Conservation (phyloP, 2,888 invertebrate species). For the Thereva nobilitata region DNA sequence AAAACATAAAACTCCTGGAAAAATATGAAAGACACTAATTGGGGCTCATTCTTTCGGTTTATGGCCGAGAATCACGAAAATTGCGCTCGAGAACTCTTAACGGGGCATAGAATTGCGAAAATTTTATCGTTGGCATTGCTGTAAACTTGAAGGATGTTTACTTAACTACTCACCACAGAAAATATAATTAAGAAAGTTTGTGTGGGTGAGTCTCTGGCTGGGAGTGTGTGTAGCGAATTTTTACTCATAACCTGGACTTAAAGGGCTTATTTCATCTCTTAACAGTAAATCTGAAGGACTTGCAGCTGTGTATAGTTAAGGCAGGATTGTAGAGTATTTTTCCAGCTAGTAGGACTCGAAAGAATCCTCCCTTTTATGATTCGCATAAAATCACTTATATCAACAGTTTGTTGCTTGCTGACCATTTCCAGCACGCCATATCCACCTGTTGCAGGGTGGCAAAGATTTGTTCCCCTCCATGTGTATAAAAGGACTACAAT, state of each 20-base stretch:
- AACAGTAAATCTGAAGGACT: not conserved
- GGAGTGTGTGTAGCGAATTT: too few relatives aligned
- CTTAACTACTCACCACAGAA: too few relatives aligned
- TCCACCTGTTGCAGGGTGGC: slow-evolving; percentile 24
- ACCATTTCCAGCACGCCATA: slow-evolving; percentile 32
- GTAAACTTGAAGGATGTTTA: not conserved
- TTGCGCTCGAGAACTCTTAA: not conserved
- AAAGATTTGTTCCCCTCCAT: not conserved
- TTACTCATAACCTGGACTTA: too few relatives aligned
- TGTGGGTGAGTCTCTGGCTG: too few relatives aligned
- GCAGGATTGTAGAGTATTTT: too few relatives aligned
- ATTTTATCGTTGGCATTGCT: slow-evolving; percentile 15
- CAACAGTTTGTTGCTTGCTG: slow-evolving; percentile 33
- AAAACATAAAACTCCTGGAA: slow-evolving; percentile 24
- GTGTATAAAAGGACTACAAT: slow-evolving; percentile 3
- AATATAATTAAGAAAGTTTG: too few relatives aligned
- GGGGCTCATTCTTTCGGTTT: slow-evolving; percentile 24
- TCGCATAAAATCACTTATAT: slow-evolving; percentile 33
- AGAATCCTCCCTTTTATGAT: slow-evolving; percentile 12
- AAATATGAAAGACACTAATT: slow-evolving; percentile 33
- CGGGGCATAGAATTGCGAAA: slow-evolving; percentile 4
- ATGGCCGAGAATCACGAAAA: slow-evolving; percentile 17
- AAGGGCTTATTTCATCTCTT: too few relatives aligned
- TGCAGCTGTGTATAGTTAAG: not conserved
- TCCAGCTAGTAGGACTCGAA: slow-evolving; percentile 2